phyloP scores from a whole-genome alignment of 2,888 invertebrate species.

The Dorcus hopei region DNA sequence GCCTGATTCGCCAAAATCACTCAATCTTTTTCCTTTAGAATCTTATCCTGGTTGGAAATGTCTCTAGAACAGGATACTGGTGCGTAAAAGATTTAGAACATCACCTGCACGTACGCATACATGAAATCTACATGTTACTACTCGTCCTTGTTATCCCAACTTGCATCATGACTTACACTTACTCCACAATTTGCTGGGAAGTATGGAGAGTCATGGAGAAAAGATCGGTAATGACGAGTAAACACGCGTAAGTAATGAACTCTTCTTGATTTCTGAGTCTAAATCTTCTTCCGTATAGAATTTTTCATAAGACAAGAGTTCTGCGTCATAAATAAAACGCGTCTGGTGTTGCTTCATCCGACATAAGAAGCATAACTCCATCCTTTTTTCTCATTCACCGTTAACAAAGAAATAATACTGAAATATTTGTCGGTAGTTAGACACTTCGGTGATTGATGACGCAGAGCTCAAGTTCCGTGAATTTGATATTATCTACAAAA shows the following conservation, averaged over 20 bases:
- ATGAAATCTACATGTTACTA: constrained; percentile 63
- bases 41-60: constrained; percentile 37
- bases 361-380: no score
- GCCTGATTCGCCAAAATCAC: not conserved
- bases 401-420: no score
- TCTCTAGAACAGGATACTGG: constrained; percentile 52
- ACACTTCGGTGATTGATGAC: no score
- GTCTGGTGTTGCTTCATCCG: no score
- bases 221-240: constrained; percentile 57
- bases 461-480: no score
- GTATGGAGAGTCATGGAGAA: constrained; percentile 62
- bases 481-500: no score
- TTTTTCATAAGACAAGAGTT: no score
- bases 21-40: constrained; percentile 30
- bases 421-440: no score
- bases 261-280: not conserved
- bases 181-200: constrained; percentile 63
- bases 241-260: constrained; percentile 47
- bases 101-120: constrained; percentile 50
- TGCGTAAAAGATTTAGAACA: constrained; percentile 56
- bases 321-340: no score
- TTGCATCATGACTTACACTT: constrained; percentile 63
- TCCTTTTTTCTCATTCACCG: no score
- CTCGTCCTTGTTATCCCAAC: constrained; percentile 62
- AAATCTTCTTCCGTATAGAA: no score